These are phyloP conservation scores for Invenusta paracnida DNA, from an alignment of 2,888 invertebrate species.

Conservation along the genomic window DNA sequence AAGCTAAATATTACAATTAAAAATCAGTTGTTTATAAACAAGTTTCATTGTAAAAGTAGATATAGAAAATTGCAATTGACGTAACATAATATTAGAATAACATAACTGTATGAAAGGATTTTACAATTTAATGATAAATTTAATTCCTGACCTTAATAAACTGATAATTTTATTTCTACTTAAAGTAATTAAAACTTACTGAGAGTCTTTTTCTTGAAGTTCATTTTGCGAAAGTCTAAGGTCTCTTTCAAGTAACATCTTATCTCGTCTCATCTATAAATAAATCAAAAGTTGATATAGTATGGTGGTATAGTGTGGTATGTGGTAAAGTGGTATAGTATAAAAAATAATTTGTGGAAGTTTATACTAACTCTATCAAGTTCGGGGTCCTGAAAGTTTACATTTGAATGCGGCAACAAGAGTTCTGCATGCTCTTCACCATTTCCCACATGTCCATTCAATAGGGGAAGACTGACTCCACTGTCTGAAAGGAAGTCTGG, in stretches of 20 bases:
- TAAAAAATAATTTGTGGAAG: no score
- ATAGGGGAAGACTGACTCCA: conserved; percentile 27
- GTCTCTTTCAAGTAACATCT: conserved; percentile 6
- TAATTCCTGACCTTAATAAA: no score
- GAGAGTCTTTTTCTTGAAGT: background rate
- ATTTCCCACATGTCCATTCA: background rate
- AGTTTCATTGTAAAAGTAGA: background rate
- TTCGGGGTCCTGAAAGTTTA: background rate
- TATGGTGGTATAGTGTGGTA: no score
- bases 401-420: background rate
- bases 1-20: no score
- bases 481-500: conserved; percentile 38
- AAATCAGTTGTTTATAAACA: no score
- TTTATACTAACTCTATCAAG: background rate
- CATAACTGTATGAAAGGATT: no score
- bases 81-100: background rate
- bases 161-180: no score
- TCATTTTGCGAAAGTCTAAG: background rate
- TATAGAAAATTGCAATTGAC: background rate
- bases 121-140: no score
- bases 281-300: background rate
- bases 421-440: background rate
- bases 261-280: background rate
- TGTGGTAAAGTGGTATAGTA: no score
- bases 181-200: background rate